Evolutionary conservation across 2,113 vertebrate species (phyloP).

Genomic region (Anoura caudifer): DNA sequence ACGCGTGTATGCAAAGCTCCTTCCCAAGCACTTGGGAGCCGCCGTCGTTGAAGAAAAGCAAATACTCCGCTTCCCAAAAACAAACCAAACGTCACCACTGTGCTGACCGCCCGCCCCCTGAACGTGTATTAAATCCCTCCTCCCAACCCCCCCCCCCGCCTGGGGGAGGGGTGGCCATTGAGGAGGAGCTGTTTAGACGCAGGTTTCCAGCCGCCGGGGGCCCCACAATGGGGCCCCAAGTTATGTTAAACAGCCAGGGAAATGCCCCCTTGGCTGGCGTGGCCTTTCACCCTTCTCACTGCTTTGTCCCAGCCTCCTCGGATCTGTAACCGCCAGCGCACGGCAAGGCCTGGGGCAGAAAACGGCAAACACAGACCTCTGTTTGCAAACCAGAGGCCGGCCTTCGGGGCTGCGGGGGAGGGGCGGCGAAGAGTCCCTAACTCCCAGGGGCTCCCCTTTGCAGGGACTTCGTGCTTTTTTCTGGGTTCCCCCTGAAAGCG

Average conservation of each 20-base stretch:
- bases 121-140: neutral
- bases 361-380: constrained; percentile 44
- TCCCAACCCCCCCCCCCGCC: neutral
- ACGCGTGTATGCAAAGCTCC: neutral
- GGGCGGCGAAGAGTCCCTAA: neutral
- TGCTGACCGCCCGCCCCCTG: neutral
- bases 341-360: constrained; percentile 1
- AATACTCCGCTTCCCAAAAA: neutral
- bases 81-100: neutral
- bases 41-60: neutral
- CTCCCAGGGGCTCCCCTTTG: neutral
- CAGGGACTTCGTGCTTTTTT: neutral
- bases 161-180: neutral
- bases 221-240: neutral
- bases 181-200: neutral
- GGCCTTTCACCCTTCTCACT: neutral
- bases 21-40: neutral
- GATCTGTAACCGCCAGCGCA: neutral
- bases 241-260: neutral
- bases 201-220: neutral
- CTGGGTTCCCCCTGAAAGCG: neutral
- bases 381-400: constrained; percentile 52
- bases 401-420: neutral
- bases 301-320: neutral
- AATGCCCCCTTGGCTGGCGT: neutral